Conservation (phyloP, 2,797 vertebrate species). For the Sebastes minor region DNA sequence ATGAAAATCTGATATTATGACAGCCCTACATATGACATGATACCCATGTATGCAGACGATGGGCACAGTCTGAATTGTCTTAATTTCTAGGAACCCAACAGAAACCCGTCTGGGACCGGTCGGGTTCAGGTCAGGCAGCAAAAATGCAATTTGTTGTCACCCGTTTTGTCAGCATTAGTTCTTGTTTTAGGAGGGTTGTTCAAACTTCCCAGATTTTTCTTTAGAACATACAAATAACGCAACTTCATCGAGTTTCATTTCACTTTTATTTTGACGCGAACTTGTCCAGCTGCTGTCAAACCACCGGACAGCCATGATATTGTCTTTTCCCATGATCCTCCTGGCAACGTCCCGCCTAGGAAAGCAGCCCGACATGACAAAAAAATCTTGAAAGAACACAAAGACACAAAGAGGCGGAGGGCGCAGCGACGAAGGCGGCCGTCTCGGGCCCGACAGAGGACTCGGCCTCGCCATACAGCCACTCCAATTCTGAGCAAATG, state of each 20-base stretch:
- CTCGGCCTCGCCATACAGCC: slow-evolving; percentile 83
- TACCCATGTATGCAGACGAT: not conserved
- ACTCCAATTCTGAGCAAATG: slow-evolving; percentile 97
- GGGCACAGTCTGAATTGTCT: not conserved
- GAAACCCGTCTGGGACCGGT: not conserved
- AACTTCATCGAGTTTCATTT: not conserved
- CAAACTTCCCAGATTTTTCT: not conserved
- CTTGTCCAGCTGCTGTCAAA: not conserved
- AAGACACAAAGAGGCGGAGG: slow-evolving; percentile 96
- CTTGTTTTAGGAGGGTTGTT: not conserved
- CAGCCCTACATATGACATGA: not conserved
- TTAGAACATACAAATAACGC: not conserved
- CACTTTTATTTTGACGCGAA: slow-evolving; percentile 4
- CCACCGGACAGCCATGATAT: slow-evolving; percentile 23
- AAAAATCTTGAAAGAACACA: slow-evolving; percentile 89
- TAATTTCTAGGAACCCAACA: too few relatives aligned
- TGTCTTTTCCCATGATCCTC: slow-evolving; percentile 91
- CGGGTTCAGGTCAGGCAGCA: not conserved
- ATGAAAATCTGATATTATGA: not conserved
- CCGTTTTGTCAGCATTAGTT: not conserved
- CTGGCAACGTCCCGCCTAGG: slow-evolving; percentile 86
- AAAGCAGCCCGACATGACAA: slow-evolving; percentile 86
- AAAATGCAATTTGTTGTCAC: not conserved
- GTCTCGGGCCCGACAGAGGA: slow-evolving; percentile 60
- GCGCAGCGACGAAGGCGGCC: slow-evolving; percentile 88